These are phyloP conservation scores for Rhinogobio ventralis DNA, from an alignment of 2,797 vertebrate species.

Conservation along the genomic window DNA sequence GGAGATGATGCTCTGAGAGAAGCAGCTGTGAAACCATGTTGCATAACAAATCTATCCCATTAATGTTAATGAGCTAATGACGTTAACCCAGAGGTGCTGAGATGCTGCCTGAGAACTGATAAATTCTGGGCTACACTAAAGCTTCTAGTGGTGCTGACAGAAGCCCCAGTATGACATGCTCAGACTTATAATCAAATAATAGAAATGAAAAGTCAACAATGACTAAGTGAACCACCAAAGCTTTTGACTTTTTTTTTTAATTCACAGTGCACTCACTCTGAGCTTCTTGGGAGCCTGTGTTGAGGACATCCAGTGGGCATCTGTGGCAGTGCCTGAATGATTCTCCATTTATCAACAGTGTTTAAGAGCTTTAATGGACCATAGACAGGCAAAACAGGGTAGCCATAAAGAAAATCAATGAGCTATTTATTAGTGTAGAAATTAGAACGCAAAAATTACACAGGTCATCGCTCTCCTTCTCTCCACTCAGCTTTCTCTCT, in stretches of 20 bases:
- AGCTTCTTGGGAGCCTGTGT: not conserved
- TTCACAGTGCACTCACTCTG: not conserved
- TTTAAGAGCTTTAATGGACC: constrained; percentile 77
- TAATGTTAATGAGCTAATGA: constrained; percentile 73
- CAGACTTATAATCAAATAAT: not conserved
- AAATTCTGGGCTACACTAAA: not conserved
- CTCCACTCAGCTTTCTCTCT: constrained; percentile 35
- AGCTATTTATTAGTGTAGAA: constrained; percentile 82
- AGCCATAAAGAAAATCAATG: constrained; percentile 83
- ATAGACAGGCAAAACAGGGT: constrained; percentile 75
- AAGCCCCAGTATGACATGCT: not conserved
- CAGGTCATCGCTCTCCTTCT: constrained; percentile 59
- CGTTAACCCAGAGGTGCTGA: constrained; percentile 5
- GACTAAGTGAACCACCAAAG: not conserved
- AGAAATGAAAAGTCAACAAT: not conserved
- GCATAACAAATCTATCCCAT: constrained; percentile 75
- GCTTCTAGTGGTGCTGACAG: not conserved
- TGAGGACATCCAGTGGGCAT: constrained; percentile 56
- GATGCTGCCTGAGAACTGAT: constrained; percentile 8
- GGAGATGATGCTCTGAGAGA: constrained; percentile 56
- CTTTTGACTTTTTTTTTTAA: not conserved
- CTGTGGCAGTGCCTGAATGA: constrained; percentile 53
- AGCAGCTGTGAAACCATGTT: constrained; percentile 68
- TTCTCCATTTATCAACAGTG: constrained; percentile 69
- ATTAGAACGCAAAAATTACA: constrained; percentile 71